Conservation (phyloP, 2,113 vertebrate species). For the Globicephala melas region DNA sequence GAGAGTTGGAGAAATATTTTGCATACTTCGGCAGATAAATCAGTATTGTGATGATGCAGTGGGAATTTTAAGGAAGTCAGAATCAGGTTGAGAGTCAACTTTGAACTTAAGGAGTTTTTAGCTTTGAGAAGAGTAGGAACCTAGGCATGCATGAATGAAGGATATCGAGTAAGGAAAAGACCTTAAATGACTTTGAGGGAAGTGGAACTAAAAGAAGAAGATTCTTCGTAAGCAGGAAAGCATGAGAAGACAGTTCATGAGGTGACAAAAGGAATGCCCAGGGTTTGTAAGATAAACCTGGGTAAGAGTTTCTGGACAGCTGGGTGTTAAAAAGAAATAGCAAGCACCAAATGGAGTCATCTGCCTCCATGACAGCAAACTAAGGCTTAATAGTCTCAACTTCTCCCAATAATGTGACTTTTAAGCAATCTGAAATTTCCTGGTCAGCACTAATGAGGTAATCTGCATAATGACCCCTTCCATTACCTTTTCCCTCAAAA, state of each 20-base stretch:
- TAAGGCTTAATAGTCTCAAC: neutral
- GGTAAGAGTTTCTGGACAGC: neutral
- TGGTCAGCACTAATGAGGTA: neutral
- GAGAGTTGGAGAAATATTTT: neutral
- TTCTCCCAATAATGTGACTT: neutral
- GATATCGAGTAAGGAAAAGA: neutral
- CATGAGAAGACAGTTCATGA: neutral
- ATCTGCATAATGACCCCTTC: neutral
- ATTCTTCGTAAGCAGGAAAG: neutral
- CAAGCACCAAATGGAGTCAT: neutral
- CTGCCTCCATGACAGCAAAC: neutral
- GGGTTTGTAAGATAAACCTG: neutral
- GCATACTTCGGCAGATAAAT: neutral
- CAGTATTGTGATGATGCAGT: neutral
- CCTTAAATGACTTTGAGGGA: neutral
- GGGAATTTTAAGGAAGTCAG: neutral
- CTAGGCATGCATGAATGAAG: neutral
- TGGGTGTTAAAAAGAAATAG: neutral
- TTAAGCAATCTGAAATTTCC: neutral
- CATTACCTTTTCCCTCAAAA: neutral
- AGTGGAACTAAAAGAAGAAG: neutral
- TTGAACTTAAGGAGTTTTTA: neutral
- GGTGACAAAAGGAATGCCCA: neutral
- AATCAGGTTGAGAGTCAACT: neutral
- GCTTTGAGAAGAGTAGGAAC: neutral